Conservation (phyloP, 2,797 vertebrate species). For the Sebastes trivittatus region DNA sequence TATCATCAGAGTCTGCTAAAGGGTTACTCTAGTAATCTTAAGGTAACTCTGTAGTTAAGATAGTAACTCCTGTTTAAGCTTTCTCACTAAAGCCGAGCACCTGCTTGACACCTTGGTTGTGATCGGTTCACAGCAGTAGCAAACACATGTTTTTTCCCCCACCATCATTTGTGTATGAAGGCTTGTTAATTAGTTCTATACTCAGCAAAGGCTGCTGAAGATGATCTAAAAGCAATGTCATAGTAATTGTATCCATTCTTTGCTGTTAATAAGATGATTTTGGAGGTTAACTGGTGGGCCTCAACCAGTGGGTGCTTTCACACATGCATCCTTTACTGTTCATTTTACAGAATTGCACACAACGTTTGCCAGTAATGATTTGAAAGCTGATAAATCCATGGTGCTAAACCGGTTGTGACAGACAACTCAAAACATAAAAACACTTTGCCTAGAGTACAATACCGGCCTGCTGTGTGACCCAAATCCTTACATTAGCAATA, state of each 20-base stretch:
- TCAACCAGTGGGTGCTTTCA: not conserved
- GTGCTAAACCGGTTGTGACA: not conserved
- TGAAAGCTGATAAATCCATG: not conserved
- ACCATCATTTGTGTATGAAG: not conserved
- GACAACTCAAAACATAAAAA: not conserved
- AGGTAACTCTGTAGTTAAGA: not conserved
- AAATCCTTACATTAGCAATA: not conserved
- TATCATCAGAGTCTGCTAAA: not conserved
- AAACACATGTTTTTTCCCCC: not conserved
- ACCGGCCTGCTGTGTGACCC: not conserved
- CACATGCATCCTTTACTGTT: not conserved
- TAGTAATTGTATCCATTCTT: not conserved
- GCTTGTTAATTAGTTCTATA: not conserved
- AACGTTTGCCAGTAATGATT: not conserved
- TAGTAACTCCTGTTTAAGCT: not conserved
- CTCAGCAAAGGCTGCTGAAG: not conserved
- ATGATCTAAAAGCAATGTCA: not conserved
- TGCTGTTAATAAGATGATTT: not conserved
- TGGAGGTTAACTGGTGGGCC: not conserved
- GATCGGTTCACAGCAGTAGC: not conserved
- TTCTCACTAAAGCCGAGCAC: not conserved
- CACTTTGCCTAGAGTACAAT: not conserved
- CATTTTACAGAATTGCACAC: not conserved
- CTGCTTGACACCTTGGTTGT: not conserved
- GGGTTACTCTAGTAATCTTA: not conserved